phyloP scores from a whole-genome alignment of 2,797 vertebrate genomes.

The Protosalanx chinensis region DNA sequence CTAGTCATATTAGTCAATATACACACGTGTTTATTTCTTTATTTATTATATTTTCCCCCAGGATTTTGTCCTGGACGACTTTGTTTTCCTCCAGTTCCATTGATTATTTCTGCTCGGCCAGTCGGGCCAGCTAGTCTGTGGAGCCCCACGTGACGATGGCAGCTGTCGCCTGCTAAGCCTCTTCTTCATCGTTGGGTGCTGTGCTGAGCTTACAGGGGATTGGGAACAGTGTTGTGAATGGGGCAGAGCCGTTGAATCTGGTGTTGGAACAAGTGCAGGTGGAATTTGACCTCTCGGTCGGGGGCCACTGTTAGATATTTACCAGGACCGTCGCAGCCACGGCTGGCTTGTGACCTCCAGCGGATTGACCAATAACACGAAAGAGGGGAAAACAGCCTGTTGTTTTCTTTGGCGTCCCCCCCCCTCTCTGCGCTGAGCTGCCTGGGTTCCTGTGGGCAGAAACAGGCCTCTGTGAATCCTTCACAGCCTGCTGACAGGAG shows the following conservation, averaged over 20 bases:
- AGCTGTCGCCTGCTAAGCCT: constrained; percentile 30
- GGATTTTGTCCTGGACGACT: background rate
- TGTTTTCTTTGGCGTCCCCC: background rate
- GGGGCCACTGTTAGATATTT: constrained; percentile 14
- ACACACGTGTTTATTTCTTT: background rate
- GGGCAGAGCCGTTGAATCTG: background rate
- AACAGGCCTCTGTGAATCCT: background rate
- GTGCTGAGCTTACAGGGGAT: constrained; percentile 11
- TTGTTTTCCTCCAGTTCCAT: constrained; percentile 10
- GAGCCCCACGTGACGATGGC: constrained; percentile 31
- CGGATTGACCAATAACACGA: background rate
- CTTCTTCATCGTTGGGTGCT: background rate
- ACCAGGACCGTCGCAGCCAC: constrained; percentile 27
- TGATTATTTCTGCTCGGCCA: background rate
- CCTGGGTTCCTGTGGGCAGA: background rate
- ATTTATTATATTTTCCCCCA: background rate
- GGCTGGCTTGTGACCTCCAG: constrained; percentile 12
- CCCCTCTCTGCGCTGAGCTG: background rate
- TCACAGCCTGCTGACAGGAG: background rate
- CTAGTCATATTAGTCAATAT: too few species aligned
- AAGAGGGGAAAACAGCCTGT: background rate
- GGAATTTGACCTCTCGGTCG: background rate
- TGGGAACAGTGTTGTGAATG: constrained; percentile 12
- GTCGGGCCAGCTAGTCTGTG: constrained; percentile 35
- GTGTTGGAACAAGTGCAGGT: background rate